These are phyloP conservation scores for Porphyrio hochstetteri DNA, from an alignment of 2,113 vertebrate genomes.

Conservation along the genomic window DNA sequence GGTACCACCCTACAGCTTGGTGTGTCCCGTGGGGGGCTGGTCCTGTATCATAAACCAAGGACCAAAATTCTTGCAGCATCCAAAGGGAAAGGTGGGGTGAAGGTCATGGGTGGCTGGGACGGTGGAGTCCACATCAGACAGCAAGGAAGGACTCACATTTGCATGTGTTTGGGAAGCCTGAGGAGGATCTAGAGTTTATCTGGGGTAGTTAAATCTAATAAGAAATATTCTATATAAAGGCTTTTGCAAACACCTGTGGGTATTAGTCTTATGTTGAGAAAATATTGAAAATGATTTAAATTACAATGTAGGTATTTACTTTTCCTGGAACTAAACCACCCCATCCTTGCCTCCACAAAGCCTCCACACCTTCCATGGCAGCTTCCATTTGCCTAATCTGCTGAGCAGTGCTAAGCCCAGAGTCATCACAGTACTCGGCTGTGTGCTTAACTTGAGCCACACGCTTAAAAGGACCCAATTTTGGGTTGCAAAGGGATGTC, in stretches of 20 bases:
- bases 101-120: not conserved
- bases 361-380: rapidly evolving
- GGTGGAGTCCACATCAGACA: not conserved
- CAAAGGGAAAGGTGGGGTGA: rapidly evolving
- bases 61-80: not conserved
- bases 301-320: not conserved
- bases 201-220: not conserved
- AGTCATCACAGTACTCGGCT: not conserved
- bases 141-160: rapidly evolving
- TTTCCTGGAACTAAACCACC: not conserved
- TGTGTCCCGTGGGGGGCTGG: not conserved
- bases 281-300: not conserved
- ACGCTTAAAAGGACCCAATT: not conserved
- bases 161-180: not conserved
- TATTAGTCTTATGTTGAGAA: not conserved
- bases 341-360: not conserved
- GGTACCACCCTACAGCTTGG: rapidly evolving
- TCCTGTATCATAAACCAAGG: not conserved
- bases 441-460: not conserved
- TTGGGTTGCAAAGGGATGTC: not conserved
- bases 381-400: not conserved
- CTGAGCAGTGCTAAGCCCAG: not conserved
- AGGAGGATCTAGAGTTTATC: not conserved
- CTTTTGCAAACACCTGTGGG: not conserved
- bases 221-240: not conserved